Percentiles rank a stretch among this genome's conserved stretches.
phyloP scores from a whole-genome alignment of 1,140 invertebrate species.

The Drosophila subobscura region DNA sequence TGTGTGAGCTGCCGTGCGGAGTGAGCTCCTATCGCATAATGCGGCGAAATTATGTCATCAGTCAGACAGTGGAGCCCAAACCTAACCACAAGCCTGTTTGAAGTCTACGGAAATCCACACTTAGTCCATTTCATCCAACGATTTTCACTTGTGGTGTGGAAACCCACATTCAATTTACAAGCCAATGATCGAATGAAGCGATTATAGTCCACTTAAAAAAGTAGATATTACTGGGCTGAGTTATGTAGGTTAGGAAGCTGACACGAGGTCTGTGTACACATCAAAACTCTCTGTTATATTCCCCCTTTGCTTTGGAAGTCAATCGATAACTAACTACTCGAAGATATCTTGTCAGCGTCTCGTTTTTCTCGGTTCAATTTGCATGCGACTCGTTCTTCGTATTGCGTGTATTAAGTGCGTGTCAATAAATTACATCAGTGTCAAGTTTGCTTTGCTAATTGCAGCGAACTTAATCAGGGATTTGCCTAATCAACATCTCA shows the following conservation, averaged over 20 bases:
- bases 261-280: too few relatives aligned
- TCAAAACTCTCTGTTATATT: neutral
- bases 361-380: neutral
- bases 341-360: neutral
- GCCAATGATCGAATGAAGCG: too few relatives aligned
- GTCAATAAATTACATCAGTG: slow-evolving; percentile 12
- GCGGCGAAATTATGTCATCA: slow-evolving; percentile 63
- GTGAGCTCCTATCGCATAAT: slow-evolving; percentile 17
- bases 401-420: slow-evolving; percentile 10
- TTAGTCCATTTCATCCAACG: neutral
- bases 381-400: neutral
- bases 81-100: neutral
- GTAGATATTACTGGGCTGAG: too few relatives aligned
- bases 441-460: neutral
- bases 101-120: neutral
- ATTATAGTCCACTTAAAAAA: too few relatives aligned
- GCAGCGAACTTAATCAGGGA: neutral
- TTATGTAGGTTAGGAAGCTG: too few relatives aligned
- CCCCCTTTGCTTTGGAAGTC: neutral
- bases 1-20: slow-evolving; percentile 19
- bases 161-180: too few relatives aligned
- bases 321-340: slow-evolving; percentile 4
- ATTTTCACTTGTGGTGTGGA: neutral
- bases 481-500: too few relatives aligned
- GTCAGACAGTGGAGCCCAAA: neutral